Conservation (phyloP, 1,140 invertebrate species). For the Drosophila kanapiae region DNA sequence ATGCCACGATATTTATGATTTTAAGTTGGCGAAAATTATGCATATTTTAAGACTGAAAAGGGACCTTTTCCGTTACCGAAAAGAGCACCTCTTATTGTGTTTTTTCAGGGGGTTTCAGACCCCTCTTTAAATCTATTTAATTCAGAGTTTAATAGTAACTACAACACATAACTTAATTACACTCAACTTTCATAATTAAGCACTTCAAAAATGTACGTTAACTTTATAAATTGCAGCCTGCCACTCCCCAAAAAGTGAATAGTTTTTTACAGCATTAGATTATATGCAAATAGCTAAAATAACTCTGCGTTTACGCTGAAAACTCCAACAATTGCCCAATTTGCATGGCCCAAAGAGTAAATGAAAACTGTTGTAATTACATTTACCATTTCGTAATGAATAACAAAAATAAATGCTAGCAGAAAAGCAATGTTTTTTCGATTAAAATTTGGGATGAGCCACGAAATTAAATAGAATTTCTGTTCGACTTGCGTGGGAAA, state of each 20-base stretch:
- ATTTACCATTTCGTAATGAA: constrained; percentile 8
- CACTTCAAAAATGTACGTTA: constrained; percentile 6
- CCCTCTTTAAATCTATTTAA: neutral
- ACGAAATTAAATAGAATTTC: neutral
- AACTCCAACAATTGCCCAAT: constrained; percentile 18
- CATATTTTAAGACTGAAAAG: neutral
- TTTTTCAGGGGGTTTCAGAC: too few species aligned
- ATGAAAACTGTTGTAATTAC: constrained; percentile 16
- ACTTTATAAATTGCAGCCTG: neutral
- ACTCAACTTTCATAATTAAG: constrained; percentile 9
- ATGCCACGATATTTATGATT: neutral
- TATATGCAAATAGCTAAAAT: constrained; percentile 18
- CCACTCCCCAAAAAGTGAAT: neutral
- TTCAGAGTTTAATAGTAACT: neutral
- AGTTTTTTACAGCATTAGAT: constrained; percentile 15
- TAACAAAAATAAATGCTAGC: constrained; percentile 6
- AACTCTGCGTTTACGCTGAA: constrained; percentile 6
- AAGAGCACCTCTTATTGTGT: too few species aligned
- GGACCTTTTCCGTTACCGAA: neutral
- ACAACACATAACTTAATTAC: constrained; percentile 1
- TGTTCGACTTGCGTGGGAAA: neutral
- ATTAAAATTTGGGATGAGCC: neutral
- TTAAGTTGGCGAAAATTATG: neutral
- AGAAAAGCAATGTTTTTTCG: neutral
- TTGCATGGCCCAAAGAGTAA: constrained; percentile 15